Conservation (phyloP, 2,113 vertebrate species). For the Ceyx melanurus region DNA sequence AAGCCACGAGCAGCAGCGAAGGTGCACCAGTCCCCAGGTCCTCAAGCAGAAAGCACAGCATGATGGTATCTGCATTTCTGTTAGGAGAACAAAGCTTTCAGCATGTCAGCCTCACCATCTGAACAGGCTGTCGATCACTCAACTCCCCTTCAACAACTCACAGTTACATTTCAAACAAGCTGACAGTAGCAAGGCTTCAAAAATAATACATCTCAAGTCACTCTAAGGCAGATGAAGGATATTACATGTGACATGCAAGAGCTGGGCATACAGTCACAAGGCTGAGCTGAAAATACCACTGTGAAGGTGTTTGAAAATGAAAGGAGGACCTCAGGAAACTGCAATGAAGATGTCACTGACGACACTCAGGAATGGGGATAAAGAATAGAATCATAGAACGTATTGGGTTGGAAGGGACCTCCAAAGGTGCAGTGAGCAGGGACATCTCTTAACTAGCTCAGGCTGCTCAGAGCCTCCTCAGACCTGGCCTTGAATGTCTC, state of each 20-base stretch:
- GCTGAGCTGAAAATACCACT: not conserved
- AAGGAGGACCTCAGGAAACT: not conserved
- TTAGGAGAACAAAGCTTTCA: conserved; percentile 23
- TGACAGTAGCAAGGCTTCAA: conserved; percentile 43
- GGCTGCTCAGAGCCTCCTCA: no score
- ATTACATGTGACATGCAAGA: conserved; percentile 14
- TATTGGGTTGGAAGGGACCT: no score
- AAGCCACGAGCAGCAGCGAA: not conserved
- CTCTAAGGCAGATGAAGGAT: conserved; percentile 19
- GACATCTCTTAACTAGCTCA: no score
- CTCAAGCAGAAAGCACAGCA: not conserved
- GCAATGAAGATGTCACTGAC: not conserved
- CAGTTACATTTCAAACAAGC: conserved; percentile 33
- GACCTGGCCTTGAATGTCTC: no score
- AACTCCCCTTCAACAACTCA: conserved; percentile 19
- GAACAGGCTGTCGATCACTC: not conserved
- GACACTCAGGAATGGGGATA: not conserved
- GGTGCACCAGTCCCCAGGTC: not conserved
- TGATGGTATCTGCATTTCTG: not conserved
- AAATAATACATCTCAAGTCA: conserved; percentile 12
- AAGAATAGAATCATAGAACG: not conserved
- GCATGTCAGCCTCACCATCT: not conserved
- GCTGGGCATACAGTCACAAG: not conserved
- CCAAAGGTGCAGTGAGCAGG: no score
- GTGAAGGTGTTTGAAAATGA: not conserved